Conservation (phyloP, 37 sponge, comb jelly and placozoan species). For the Corticium candelabrum region DNA sequence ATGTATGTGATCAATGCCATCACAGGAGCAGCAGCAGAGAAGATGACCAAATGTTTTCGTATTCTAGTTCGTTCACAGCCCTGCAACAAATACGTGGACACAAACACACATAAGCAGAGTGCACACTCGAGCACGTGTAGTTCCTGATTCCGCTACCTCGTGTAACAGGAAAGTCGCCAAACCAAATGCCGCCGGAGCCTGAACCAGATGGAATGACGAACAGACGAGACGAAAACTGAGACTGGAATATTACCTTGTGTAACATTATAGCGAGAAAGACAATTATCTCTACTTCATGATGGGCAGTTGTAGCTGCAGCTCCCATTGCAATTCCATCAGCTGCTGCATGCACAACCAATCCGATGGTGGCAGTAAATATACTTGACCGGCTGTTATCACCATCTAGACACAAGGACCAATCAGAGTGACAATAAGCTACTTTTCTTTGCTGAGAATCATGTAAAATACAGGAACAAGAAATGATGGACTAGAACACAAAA, state of each 20-base stretch:
- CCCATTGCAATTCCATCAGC: slow-evolving; percentile 98
- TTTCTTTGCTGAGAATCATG: no score
- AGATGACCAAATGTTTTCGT: slow-evolving; percentile 62
- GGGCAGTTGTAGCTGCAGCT: slow-evolving; percentile 83
- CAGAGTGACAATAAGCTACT: no score
- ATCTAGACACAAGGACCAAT: no score
- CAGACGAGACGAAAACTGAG: not conserved
- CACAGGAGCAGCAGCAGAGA: slow-evolving; percentile 84
- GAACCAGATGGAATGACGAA: not conserved
- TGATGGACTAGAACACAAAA: no score
- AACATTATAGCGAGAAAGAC: slow-evolving; percentile 98
- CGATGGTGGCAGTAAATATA: slow-evolving; percentile 88
- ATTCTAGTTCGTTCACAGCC: slow-evolving; percentile 67
- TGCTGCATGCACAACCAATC: slow-evolving; percentile 92
- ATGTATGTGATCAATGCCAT: slow-evolving; percentile 72
- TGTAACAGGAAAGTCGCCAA: slow-evolving; percentile 88
- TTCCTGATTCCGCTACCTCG: slow-evolving; percentile 73
- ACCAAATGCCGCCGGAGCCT: slow-evolving; percentile 99
- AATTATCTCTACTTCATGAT: slow-evolving; percentile 79
- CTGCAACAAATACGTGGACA: slow-evolving; percentile 30
- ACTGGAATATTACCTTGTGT: slow-evolving; percentile 54
- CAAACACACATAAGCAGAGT: slow-evolving; percentile 5
- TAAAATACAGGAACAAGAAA: no score
- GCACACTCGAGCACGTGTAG: no score
- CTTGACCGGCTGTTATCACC: no score